These are phyloP conservation scores for Apamea sordens DNA, from an alignment of 2,888 invertebrate genomes.

Conservation along the genomic window DNA sequence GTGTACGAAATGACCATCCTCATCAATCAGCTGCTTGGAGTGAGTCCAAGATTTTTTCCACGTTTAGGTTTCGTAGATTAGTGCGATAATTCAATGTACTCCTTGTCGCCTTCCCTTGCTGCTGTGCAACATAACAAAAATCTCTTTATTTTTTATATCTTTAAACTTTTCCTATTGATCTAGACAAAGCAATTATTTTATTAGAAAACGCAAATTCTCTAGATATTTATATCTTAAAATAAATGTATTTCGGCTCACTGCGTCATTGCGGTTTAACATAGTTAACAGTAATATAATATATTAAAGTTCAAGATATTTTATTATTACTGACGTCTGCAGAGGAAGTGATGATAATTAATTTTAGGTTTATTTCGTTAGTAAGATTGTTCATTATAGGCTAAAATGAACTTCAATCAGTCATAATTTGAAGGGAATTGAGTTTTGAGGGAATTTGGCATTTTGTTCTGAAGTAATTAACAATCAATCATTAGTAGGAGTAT, in stretches of 20 bases:
- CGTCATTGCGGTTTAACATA: conserved; percentile 43
- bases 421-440: background rate
- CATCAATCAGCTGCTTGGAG: conserved; percentile 90
- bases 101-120: conserved; percentile 76
- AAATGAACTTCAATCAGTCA: background rate
- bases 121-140: conserved; percentile 68
- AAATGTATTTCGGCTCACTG: conserved; percentile 33
- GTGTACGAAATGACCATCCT: conserved; percentile 91
- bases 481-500: conserved; percentile 69
- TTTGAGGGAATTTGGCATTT: conserved; percentile 27
- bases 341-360: conserved; percentile 45
- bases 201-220: conserved; percentile 21
- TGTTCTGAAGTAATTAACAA: conserved; percentile 51
- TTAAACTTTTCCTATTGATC: conserved; percentile 54
- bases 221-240: conserved; percentile 31
- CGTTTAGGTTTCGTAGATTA: conserved; percentile 89
- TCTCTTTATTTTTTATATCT: conserved; percentile 61
- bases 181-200: conserved; percentile 50
- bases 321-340: conserved; percentile 14
- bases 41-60: conserved; percentile 89
- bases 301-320: conserved; percentile 29
- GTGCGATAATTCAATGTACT: conserved; percentile 85
- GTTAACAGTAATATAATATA: conserved; percentile 26
- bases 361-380: conserved; percentile 37
- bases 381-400: conserved; percentile 20